Evolutionary conservation across 2,888 invertebrate genomes (phyloP), one percentile per base, ranked within the genome.

Genomic region (Dysmachus trigonus): DNA sequence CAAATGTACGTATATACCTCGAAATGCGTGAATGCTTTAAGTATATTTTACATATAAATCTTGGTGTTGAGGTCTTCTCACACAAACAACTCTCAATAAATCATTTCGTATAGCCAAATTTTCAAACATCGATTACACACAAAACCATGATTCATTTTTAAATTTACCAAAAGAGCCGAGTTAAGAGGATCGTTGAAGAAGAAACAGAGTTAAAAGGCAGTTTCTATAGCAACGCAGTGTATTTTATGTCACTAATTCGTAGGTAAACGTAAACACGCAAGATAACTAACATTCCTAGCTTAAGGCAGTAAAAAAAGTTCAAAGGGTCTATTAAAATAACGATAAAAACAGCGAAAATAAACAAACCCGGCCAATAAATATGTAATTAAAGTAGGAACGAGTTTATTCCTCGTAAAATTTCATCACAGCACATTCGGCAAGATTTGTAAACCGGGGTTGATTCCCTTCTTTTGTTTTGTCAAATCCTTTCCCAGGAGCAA

Each of bases 321-420:
- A 62, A 62, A 62, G 62, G 62, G 62, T 62, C 62, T 62, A 22
- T 22, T 62, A 27, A 62, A 22, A 62, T 62, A 62, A 10, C 27
- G 62, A 62, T 62, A 62, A 62, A 62, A 62, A 22, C 62, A 62
- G 27, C 7, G 62, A 62, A 62, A 62, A 62, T 62, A 62, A 62
- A 62, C 62, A 27, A 62, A 22, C 13, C 62, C 62, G n/a, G n/a
- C 51, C 41, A 77, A 47, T 47, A 77, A 77, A 77, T 77, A 47
- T 31, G 77, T 77, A 77, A 77, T 41, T 77, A 77, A 77, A 47
- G 41, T 77, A 27, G 77, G n/a, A 31, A 35, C 77, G 77, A 77
- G 41, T 77, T 81, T 81, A 81, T 53, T 81, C 31, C 81, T 81
- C 81, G 33, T 53, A 81, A 81, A 81, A 81, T 81, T 77, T 77